Conservation (phyloP, 1,140 invertebrate genomes). For the Notospermus geniculatus region DNA sequence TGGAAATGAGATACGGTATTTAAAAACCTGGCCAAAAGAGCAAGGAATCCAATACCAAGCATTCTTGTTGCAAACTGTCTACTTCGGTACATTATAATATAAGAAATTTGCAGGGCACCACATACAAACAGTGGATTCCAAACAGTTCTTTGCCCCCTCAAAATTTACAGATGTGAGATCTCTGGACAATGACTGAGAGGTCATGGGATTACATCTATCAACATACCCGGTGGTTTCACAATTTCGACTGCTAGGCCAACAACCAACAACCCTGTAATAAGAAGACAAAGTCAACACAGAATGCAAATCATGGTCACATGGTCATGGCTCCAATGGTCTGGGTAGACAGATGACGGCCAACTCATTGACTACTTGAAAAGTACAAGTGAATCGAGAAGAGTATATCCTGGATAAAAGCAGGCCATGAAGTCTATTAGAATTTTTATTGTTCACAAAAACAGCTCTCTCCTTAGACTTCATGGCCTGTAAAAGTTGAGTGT, state of each 20-base stretch:
- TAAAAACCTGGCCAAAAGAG: slow-evolving; percentile 45
- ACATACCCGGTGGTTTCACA: slow-evolving; percentile 63
- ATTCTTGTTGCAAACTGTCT: background rate
- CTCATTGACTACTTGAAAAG: too few species aligned
- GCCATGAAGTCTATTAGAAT: too few species aligned
- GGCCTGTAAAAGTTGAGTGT: too few species aligned
- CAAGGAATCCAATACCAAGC: background rate
- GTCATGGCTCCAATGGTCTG: background rate
- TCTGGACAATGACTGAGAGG: background rate
- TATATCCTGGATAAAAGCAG: too few species aligned
- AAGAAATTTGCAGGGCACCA: too few species aligned
- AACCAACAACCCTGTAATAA: slow-evolving; percentile 60
- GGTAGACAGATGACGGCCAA: too few species aligned
- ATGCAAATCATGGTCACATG: slow-evolving; percentile 1
- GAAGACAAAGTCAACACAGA: slow-evolving; percentile 22
- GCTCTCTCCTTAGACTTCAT: too few species aligned
- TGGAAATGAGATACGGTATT: slow-evolving; percentile 5
- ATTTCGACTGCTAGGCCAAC: slow-evolving; percentile 71
- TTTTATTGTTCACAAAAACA: too few species aligned
- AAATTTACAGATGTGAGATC: background rate
- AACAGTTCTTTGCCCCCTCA: too few species aligned
- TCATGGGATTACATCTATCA: background rate
- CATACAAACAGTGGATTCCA: too few species aligned
- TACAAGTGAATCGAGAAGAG: too few species aligned
- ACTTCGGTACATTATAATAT: too few species aligned